phyloP scores from a whole-genome alignment of 1,140 invertebrate genomes.

The Drosophila kanapiae region DNA sequence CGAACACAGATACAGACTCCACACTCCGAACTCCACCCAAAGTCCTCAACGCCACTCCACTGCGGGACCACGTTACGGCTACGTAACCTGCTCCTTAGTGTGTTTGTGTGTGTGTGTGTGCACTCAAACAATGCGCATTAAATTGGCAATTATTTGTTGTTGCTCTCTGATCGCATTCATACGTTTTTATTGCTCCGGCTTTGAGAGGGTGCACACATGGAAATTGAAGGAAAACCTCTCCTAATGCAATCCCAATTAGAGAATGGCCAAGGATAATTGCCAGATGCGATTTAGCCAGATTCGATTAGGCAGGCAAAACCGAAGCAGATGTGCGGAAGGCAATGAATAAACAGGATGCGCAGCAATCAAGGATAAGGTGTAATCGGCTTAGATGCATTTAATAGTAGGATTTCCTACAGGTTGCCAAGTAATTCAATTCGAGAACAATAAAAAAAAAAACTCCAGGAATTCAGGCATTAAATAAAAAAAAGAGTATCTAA shows the following conservation, averaged over 20 bases:
- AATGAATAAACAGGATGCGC: slow-evolving; percentile 20
- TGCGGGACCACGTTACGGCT: slow-evolving; percentile 18
- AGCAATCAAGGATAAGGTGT: slow-evolving; percentile 2
- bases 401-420: neutral
- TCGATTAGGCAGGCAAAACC: slow-evolving; percentile 41
- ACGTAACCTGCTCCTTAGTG: slow-evolving; percentile 35
- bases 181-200: slow-evolving; percentile 49
- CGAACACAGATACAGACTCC: neutral
- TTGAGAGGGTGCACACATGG: slow-evolving; percentile 6
- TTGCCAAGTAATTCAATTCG: slow-evolving; percentile 1
- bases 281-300: slow-evolving; percentile 40
- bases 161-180: slow-evolving; percentile 53
- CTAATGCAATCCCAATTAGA: slow-evolving; percentile 44
- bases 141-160: slow-evolving; percentile 77
- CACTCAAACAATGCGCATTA: slow-evolving; percentile 70
- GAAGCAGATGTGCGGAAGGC: slow-evolving; percentile 8
- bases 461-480: neutral
- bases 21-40: neutral
- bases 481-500: neutral
- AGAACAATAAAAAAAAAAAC: neutral
- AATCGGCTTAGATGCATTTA: neutral
- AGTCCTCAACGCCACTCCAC: neutral
- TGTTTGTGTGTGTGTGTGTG: slow-evolving; percentile 45
- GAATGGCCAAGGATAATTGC: slow-evolving; percentile 49
- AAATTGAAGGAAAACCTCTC: neutral